These are phyloP conservation scores for Mallotus villosus DNA, from an alignment of 2,797 vertebrate species.

Conservation along the genomic window DNA sequence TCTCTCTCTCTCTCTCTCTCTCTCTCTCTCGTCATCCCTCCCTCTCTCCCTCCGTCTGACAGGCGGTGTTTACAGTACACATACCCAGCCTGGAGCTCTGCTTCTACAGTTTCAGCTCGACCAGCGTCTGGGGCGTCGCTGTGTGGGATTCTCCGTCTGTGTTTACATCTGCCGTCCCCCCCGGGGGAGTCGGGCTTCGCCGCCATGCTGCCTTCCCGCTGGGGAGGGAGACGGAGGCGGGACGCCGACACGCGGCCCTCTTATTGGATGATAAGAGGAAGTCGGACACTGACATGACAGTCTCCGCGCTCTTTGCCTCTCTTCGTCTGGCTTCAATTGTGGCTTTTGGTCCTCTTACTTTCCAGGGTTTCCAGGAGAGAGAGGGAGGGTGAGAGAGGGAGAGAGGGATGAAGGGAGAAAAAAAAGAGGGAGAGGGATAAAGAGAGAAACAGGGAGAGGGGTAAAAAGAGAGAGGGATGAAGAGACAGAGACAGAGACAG, in stretches of 20 bases:
- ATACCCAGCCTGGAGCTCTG: conserved; percentile 61
- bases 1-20: too few species aligned
- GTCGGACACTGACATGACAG: conserved; percentile 65
- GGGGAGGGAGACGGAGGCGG: conserved; percentile 62
- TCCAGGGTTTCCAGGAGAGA: conserved; percentile 9
- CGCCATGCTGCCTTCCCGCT: conserved; percentile 45
- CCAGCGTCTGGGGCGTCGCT: conserved; percentile 35
- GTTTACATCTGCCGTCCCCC: conserved; percentile 64
- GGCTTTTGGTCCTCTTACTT: conserved; percentile 46
- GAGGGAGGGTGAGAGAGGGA: too few species aligned
- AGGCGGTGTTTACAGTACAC: conserved; percentile 67
- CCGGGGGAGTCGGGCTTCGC: conserved; percentile 46
- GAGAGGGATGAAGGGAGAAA: too few species aligned
- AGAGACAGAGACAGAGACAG: too few species aligned
- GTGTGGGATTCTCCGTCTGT: conserved; percentile 46
- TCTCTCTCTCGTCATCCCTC: too few species aligned
- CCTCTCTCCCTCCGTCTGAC: conserved; percentile 29
- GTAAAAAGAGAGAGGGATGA: too few species aligned
- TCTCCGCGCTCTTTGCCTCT: conserved; percentile 55
- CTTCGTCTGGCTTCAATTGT: conserved; percentile 71
- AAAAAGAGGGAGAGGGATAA: too few species aligned
- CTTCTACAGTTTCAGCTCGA: conserved; percentile 65
- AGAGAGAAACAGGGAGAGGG: too few species aligned
- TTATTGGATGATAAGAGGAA: conserved; percentile 76
- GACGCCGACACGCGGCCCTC: conserved; percentile 51